Percentiles rank a stretch among this genome's conserved stretches.
Conservation (phyloP, 2,113 vertebrate species). For the Phrynosoma blainvillii region DNA sequence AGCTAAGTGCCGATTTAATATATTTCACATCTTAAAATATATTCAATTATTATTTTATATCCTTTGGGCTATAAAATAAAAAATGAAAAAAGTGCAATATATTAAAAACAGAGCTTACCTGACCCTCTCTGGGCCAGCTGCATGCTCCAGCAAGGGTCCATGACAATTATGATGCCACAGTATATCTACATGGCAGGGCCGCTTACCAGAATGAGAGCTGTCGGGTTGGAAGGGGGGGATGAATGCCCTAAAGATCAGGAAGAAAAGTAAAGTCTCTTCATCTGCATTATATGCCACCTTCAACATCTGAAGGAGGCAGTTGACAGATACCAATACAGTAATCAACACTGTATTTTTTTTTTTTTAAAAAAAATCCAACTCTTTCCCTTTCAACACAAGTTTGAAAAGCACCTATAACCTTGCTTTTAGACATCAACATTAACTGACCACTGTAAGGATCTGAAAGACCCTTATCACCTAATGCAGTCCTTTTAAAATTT, state of each 20-base stretch:
- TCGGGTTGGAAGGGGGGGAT: neutral
- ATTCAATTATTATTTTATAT: neutral
- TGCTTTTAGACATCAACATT: too few species aligned
- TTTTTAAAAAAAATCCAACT: neutral
- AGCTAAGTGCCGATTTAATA: neutral
- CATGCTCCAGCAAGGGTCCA: neutral
- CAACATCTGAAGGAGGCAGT: neutral
- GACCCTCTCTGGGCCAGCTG: constrained; percentile 2
- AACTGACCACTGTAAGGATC: too few species aligned
- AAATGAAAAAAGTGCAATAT: neutral
- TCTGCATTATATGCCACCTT: neutral
- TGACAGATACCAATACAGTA: neutral
- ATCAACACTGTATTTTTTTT: too few species aligned
- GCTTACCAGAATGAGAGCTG: neutral
- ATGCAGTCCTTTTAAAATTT: too few species aligned
- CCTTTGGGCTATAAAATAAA: neutral
- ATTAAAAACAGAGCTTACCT: neutral
- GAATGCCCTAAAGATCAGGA: neutral
- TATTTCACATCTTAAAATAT: neutral
- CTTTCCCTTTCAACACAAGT: neutral
- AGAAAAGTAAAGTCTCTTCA: constrained; percentile 4
- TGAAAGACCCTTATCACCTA: too few species aligned
- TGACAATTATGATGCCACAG: neutral
- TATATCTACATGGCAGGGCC: neutral
- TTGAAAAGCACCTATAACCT: neutral